phyloP scores from a whole-genome alignment of 2,797 vertebrate genomes.

The Balearica regulorum region DNA sequence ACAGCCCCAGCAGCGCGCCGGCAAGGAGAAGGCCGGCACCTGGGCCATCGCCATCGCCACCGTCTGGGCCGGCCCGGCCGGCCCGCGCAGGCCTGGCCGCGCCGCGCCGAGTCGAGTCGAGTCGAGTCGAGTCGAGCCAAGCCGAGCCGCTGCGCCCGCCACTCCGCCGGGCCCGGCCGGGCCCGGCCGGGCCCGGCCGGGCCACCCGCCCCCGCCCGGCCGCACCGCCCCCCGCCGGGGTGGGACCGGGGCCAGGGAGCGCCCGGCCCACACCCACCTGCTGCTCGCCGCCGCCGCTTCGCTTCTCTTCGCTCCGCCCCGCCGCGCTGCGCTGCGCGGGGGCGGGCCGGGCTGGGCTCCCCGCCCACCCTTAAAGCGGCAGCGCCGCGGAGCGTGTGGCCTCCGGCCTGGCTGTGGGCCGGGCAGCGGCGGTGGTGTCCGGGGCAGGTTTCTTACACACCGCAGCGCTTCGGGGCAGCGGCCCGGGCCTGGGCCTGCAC shows the following conservation, averaged over 20 bases:
- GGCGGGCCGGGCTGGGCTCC: neutral
- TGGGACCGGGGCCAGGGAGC: neutral
- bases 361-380: neutral
- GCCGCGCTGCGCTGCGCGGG: neutral
- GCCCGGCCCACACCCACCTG: neutral
- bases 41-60: too few species aligned
- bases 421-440: rapidly evolving
- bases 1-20: neutral
- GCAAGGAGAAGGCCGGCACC: neutral
- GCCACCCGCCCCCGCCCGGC: neutral
- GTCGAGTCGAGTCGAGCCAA: too few species aligned
- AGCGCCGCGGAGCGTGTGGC: rapidly evolving
- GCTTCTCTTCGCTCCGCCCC: neutral
- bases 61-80: neutral
- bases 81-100: neutral
- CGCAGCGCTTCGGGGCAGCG: neutral
- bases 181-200: neutral
- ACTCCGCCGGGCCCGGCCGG: neutral
- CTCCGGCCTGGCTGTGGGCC: rapidly evolving
- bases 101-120: too few species aligned
- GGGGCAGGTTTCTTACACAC: rapidly evolving
- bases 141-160: neutral
- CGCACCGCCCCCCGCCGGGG: neutral
- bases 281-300: neutral
- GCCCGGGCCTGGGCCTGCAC: too few species aligned